Evolutionary conservation across 2,797 vertebrate species (phyloP), one percentile per base, ranked within the genome.

Genomic region (Glyptemys insculpta): DNA sequence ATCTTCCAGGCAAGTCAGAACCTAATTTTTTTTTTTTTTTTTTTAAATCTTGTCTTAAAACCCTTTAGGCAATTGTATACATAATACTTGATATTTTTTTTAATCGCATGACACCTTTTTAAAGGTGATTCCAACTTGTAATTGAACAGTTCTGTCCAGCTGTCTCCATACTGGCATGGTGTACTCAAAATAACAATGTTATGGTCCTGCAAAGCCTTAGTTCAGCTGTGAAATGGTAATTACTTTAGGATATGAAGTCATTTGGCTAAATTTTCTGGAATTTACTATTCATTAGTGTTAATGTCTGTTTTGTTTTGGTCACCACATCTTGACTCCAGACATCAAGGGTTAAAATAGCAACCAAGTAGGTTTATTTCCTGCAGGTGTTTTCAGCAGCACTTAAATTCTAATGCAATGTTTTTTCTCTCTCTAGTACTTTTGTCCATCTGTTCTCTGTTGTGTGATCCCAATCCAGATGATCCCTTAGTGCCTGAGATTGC

Each of bases 381-480:
- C 65, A 81, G 21, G 59, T 91, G 81, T 89, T 56, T 85, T 92
- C n/a, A 84, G 79, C 84, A 94, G 76, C 57, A 31, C 79, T 90
- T 82, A 8, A 95, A 86, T 74, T 62, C 93, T 98, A 97, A 98
- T 83, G 50, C 89, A 59, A 6, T 83, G 2, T 94, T 68, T 84
- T 97, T 97, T 94, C 97, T 91, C 62, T 95, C 95, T 96, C 72
- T 96, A 99, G 99, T 99, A 98, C 99, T 99, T 98, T 99, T 99
- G 99, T 99, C 99, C 98, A 99, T 99, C 99, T 99, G 99, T 99
- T 99, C 99, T 99, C 99, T 99, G 99, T 99, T 99, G 99, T 99
- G 99, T 97, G 99, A 99, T 99, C 99, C 99, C 97, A 99, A 99
- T 99, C 99, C 99, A 99, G 99, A 99, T 96, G 99, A 99, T 98